These are phyloP conservation scores for Cotesia congregata DNA, from an alignment of 2,888 invertebrate species.

Conservation along the genomic window DNA sequence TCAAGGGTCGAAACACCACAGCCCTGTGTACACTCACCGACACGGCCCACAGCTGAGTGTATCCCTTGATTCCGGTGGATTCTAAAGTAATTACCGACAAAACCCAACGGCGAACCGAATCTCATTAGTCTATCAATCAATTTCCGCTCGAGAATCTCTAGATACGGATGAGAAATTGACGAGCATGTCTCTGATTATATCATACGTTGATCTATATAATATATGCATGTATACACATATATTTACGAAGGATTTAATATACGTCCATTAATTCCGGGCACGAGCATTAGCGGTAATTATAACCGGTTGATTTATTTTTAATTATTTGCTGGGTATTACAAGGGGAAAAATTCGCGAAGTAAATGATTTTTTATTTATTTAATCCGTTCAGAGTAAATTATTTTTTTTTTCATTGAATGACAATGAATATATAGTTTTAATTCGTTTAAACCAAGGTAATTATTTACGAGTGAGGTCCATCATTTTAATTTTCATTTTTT, in stretches of 20 bases:
- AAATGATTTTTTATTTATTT: background rate
- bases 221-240: background rate
- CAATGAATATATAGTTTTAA: too few relatives aligned
- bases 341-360: conserved; percentile 12
- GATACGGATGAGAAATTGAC: conserved; percentile 15
- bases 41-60: background rate
- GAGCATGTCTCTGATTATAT: background rate
- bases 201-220: background rate
- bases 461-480: too few relatives aligned
- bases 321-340: conserved; percentile 15
- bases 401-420: too few relatives aligned
- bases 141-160: conserved; percentile 42
- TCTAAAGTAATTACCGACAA: conserved; percentile 51
- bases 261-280: background rate
- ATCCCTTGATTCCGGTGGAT: conserved; percentile 48
- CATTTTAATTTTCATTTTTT: too few relatives aligned
- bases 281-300: background rate
- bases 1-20: conserved; percentile 1
- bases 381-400: too few relatives aligned
- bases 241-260: too few relatives aligned
- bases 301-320: background rate
- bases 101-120: conserved; percentile 47
- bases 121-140: conserved; percentile 54
- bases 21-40: background rate
- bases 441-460: too few relatives aligned